A percentile compares a stretch with the other conserved stretches of the same genome.
Conservation (phyloP, 2,797 vertebrate genomes). For the Notoglanidium macrostoma region DNA sequence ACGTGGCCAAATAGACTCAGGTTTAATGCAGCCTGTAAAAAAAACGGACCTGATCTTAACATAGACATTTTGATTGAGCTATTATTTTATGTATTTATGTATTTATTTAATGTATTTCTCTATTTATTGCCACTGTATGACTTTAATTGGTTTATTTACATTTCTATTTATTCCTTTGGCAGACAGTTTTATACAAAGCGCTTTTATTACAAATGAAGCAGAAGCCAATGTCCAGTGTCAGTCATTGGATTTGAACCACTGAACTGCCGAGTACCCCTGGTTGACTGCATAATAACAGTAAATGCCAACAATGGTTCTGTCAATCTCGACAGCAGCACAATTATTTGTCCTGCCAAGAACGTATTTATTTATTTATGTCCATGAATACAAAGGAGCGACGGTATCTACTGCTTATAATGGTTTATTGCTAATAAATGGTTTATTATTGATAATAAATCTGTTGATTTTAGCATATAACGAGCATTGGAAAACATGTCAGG, state of each 20-base stretch:
- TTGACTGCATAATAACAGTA: neutral
- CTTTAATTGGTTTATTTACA: slow-evolving; percentile 43
- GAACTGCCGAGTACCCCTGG: neutral
- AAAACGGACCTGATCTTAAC: slow-evolving; percentile 33
- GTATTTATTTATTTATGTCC: neutral
- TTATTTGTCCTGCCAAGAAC: slow-evolving; percentile 1
- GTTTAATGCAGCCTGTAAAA: slow-evolving; percentile 55
- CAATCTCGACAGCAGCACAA: slow-evolving; percentile 12
- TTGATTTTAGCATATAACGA: slow-evolving; percentile 16
- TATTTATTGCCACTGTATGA: slow-evolving; percentile 47
- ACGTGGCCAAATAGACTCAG: slow-evolving; percentile 47
- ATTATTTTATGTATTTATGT: slow-evolving; percentile 48
- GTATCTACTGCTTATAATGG: neutral
- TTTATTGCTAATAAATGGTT: slow-evolving; percentile 18
- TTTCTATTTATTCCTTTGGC: slow-evolving; percentile 24
- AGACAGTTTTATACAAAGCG: slow-evolving; percentile 19
- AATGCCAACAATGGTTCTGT: slow-evolving; percentile 12
- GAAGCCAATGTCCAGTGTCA: neutral
- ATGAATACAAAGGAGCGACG: neutral
- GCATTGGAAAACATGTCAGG: slow-evolving; percentile 20
- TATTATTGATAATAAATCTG: slow-evolving; percentile 11
- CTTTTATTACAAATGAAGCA: slow-evolving; percentile 17
- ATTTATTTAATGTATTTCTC: slow-evolving; percentile 59
- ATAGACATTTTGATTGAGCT: slow-evolving; percentile 32
- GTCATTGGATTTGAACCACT: neutral